Conservation (phyloP, 2,797 vertebrate genomes). For the Enteromius anoplus region DNA sequence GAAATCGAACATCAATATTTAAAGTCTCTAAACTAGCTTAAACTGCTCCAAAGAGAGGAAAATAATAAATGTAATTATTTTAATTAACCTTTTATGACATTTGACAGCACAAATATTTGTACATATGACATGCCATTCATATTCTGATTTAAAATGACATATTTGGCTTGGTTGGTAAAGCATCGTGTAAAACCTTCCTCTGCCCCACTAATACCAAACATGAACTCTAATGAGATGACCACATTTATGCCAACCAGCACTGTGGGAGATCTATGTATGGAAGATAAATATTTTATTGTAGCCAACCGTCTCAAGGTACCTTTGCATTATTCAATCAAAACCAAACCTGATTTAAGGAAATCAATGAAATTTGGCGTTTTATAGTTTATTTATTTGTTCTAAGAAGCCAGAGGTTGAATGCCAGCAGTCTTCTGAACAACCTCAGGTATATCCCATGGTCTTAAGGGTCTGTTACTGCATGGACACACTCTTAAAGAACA, state of each 20-base stretch:
- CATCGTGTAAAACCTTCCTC: constrained; percentile 16
- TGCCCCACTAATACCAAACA: constrained; percentile 32
- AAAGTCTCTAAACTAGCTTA: neutral
- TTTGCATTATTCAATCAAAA: constrained; percentile 60
- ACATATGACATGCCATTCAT: constrained; percentile 5
- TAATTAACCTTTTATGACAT: neutral
- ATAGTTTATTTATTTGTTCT: constrained; percentile 50
- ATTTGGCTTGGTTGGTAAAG: neutral
- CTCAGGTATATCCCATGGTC: constrained; percentile 2
- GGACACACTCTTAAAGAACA: neutral
- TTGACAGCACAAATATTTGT: neutral
- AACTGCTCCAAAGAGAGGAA: neutral
- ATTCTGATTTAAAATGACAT: neutral
- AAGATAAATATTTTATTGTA: constrained; percentile 60
- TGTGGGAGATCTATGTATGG: constrained; percentile 50
- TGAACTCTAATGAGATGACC: constrained; percentile 35
- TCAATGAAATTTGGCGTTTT: constrained; percentile 58
- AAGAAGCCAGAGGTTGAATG: constrained; percentile 7
- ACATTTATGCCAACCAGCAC: constrained; percentile 55
- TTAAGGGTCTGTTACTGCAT: neutral
- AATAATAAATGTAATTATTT: too few relatives aligned
- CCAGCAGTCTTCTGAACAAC: constrained; percentile 1
- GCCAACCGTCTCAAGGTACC: constrained; percentile 37
- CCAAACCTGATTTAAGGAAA: constrained; percentile 54
- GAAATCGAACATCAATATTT: neutral